Base-by-base conservation (phyloP, 2,113 vertebrate species). In the Sturnira hondurensis region DNA sequence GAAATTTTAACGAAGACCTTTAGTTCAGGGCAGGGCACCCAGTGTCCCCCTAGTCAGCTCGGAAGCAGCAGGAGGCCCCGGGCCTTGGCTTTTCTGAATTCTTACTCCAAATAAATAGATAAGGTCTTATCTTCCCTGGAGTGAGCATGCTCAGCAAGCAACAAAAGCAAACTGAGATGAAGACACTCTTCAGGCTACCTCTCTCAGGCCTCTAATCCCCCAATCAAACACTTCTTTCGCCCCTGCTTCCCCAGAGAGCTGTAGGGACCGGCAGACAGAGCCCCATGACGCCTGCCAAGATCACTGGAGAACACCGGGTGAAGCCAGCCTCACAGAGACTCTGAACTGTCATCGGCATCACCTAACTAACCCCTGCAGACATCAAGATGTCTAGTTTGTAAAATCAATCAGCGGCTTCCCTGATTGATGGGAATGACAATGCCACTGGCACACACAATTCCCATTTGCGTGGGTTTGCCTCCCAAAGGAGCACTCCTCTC, bases 181-280 rank as follows among this genome's bases (percentile, higher is more conserved):
- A 98, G 94, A 80, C 56, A 61, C 95, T 95, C 36, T 87, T 89
- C 83, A 22, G 50, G 56, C 78, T 94, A 56, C 56, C 58, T 63
- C 73, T 81, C 65, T 28, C 47, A 77, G 20, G 16, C 20, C 36
- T 20, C 3, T 96, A 96, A 97, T 96, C 87, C 47, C 22, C 81
- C 81, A 86, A 91, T 94, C 95, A 96, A 96, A 98, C 76, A 70
- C 19, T 89, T 80, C 71, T 91, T 89, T 92, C 43, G 63, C 20
- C 24, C 15, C 13, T 33, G 52, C 67, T 65, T 96, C 84, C 88
- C 87, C 52, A 73, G 95, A 86, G 45, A 85, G 95, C 77, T 82
- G 80, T 74, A 76, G 83, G 89, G 93, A 83, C 13, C 7, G 0
- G 16, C 81, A 2, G 87, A 68, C 47, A 16, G 76, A 91, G 52